Evolutionary conservation across 2,797 vertebrate species (phyloP).

Genomic region (Hypotaenidia okinawae): DNA sequence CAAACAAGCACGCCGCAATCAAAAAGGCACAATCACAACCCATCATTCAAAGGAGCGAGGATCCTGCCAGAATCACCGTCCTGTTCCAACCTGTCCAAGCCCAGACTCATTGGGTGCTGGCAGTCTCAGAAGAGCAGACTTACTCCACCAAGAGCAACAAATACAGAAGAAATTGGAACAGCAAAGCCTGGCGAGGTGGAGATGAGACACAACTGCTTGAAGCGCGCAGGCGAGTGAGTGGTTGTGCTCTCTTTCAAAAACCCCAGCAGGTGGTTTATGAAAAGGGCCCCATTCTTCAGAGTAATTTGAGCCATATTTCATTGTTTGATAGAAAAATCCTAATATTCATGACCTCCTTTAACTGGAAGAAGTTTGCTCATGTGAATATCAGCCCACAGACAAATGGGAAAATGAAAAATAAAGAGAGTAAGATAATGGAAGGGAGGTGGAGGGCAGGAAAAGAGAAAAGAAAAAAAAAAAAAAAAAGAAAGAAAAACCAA

Average conservation of each 20-base stretch:
- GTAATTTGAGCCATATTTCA: constrained; percentile 69
- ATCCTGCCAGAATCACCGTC: constrained; percentile 36
- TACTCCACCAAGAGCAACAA: constrained; percentile 11
- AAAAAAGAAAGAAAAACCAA: background rate
- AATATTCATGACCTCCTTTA: constrained; percentile 66
- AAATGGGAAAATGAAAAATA: constrained; percentile 51
- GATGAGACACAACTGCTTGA: constrained; percentile 52
- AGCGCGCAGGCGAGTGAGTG: constrained; percentile 15
- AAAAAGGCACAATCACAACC: constrained; percentile 50
- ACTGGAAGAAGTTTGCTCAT: constrained; percentile 51
- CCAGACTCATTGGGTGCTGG: constrained; percentile 21
- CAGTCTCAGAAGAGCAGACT: constrained; percentile 8
- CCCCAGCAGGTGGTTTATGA: constrained; percentile 60
- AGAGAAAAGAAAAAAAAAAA: background rate
- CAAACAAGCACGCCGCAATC: constrained; percentile 24
- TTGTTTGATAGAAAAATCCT: constrained; percentile 57
- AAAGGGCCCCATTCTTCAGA: constrained; percentile 60
- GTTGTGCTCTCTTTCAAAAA: constrained; percentile 52
- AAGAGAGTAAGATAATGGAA: constrained; percentile 21
- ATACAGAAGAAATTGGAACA: background rate
- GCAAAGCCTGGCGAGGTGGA: constrained; percentile 23
- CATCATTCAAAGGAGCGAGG: background rate
- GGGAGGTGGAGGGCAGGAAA: background rate
- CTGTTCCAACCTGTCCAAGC: constrained; percentile 46
- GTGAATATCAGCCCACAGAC: constrained; percentile 53